Conservation (phyloP, 2,888 invertebrate genomes). For the Osmoderma eremita region DNA sequence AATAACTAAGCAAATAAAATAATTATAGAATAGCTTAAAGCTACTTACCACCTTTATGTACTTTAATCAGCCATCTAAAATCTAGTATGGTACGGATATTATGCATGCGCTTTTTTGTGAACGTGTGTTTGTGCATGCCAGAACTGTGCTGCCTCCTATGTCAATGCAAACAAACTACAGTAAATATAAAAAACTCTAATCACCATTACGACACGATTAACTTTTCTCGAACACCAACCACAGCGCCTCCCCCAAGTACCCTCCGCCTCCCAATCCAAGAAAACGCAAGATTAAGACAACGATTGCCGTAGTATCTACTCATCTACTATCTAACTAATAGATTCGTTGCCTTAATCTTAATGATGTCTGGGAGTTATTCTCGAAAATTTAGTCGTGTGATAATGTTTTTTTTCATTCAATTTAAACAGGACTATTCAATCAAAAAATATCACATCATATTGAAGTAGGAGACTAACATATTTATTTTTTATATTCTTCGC, state of each 20-base stretch:
- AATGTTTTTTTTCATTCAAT: constrained; percentile 45
- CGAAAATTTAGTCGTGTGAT: constrained; percentile 52
- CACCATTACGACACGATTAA: constrained; percentile 39
- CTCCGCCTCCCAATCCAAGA: too few relatives aligned
- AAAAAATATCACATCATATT: constrained; percentile 34
- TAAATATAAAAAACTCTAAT: constrained; percentile 57
- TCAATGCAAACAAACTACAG: constrained; percentile 63
- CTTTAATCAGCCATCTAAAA: constrained; percentile 61
- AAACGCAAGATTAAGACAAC: constrained; percentile 11
- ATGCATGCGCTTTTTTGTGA: constrained; percentile 63
- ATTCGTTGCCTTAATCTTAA: constrained; percentile 18
- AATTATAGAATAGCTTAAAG: constrained; percentile 60
- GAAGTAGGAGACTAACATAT: constrained; percentile 40
- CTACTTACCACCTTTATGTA: constrained; percentile 61
- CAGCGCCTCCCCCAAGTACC: too few relatives aligned
- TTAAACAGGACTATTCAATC: constrained; percentile 35
- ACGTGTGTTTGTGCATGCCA: constrained; percentile 63
- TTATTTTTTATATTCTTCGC: constrained; percentile 3
- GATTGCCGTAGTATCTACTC: background rate
- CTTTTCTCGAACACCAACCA: constrained; percentile 20
- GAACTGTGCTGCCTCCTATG: constrained; percentile 63
- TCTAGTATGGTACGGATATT: constrained; percentile 63
- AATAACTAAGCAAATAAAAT: constrained; percentile 51
- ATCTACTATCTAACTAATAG: too few relatives aligned
- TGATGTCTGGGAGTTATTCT: constrained; percentile 35